Evolutionary conservation across 2,888 invertebrate species (phyloP).

Genomic region (Orchesella flavescens): DNA sequence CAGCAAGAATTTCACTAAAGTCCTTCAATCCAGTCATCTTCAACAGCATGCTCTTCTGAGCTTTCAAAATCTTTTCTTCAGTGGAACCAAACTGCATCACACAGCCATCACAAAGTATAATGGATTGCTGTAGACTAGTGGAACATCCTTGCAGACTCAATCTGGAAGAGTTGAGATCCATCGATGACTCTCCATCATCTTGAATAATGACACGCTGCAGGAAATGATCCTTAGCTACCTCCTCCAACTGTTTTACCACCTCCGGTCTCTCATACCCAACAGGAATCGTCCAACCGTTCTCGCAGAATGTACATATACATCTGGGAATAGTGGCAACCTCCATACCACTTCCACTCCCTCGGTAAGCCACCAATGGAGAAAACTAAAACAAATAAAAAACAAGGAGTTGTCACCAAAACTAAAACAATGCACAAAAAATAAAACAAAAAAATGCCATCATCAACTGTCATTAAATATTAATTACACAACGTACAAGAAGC

Average conservation of each 20-base stretch:
- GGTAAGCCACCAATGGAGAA: no score
- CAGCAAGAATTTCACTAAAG: conserved; percentile 29
- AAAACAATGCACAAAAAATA: no score
- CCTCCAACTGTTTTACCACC: conserved; percentile 23
- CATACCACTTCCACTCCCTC: no score
- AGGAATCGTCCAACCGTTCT: neutral
- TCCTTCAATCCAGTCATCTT: conserved; percentile 17
- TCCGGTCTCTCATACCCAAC: neutral
- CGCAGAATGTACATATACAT: conserved; percentile 25
- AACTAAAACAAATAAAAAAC: no score
- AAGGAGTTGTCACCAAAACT: no score
- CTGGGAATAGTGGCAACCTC: neutral
- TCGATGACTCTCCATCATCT: neutral
- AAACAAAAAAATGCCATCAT: no score
- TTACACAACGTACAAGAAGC: no score
- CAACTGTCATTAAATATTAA: no score
- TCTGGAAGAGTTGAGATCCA: neutral
- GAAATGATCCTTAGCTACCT: conserved; percentile 19
- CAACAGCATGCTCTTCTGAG: conserved; percentile 18
- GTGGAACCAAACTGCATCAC: conserved; percentile 5
- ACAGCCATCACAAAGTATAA: conserved; percentile 28
- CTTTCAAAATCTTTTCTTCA: conserved; percentile 25
- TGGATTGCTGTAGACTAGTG: neutral
- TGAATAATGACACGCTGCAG: neutral
- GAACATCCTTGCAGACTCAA: neutral